A percentile compares a stretch with the other conserved stretches of the same genome.
Conservation (phyloP, 2,888 invertebrate genomes). For the Linnaemya tessellans region DNA sequence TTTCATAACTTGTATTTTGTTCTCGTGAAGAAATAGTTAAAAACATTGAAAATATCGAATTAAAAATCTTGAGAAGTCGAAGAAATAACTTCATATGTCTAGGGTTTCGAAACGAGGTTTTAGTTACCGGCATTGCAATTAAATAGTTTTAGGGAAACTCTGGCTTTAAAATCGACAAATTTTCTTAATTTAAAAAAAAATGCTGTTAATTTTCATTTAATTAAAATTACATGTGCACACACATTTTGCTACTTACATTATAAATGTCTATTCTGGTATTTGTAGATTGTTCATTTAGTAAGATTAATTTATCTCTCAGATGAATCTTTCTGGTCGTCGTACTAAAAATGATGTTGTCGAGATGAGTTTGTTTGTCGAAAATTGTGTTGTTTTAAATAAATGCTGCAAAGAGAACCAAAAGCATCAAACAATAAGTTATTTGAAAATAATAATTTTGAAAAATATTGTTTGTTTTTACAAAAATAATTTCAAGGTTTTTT, state of each 20-base stretch:
- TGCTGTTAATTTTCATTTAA: too few species aligned
- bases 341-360: slow-evolving; percentile 15
- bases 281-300: slow-evolving; percentile 45
- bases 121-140: too few species aligned
- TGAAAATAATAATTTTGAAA: slow-evolving; percentile 22
- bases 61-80: too few species aligned
- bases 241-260: slow-evolving; percentile 45
- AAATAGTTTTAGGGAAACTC: too few species aligned
- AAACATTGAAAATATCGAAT: too few species aligned
- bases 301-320: slow-evolving; percentile 24
- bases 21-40: too few species aligned
- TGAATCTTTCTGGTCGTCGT: slow-evolving; percentile 35
- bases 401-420: slow-evolving; percentile 61
- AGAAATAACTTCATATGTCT: too few species aligned
- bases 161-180: too few species aligned
- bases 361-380: slow-evolving; percentile 16
- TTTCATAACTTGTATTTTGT: too few species aligned
- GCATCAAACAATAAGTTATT: slow-evolving; percentile 2
- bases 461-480: slow-evolving; percentile 30
- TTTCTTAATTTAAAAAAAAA: too few species aligned
- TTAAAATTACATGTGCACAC: too few species aligned
- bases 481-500: slow-evolving; percentile 59
- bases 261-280: slow-evolving; percentile 60
- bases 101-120: too few species aligned
- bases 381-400: slow-evolving; percentile 51